These are phyloP conservation scores for Marronus borbonicus DNA, from an alignment of 2,888 invertebrate genomes.

Conservation along the genomic window DNA sequence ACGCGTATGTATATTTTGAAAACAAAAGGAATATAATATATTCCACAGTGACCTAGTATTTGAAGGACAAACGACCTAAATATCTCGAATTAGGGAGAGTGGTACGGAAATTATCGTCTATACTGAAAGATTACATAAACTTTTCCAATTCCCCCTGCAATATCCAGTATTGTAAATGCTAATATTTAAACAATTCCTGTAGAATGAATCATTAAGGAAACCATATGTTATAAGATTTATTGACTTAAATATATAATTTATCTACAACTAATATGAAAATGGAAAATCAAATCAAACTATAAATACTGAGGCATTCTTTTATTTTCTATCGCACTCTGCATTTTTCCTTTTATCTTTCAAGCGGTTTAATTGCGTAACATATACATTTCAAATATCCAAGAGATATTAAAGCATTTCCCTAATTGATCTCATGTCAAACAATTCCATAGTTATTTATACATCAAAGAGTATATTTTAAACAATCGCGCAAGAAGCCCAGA, in stretches of 20 bases:
- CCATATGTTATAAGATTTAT: background rate
- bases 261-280: background rate
- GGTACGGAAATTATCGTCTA: background rate
- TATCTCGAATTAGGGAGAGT: background rate
- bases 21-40: no score
- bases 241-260: background rate
- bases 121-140: conserved; percentile 1
- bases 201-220: background rate
- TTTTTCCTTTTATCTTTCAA: conserved; percentile 1
- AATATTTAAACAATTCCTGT: background rate
- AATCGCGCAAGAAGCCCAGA: background rate
- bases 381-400: background rate
- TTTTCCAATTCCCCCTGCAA: background rate
- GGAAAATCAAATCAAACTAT: conserved; percentile 4
- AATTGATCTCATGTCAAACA: conserved; percentile 21
- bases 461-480: conserved; percentile 11
- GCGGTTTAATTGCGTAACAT: background rate
- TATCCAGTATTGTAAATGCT: background rate
- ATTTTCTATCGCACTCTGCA: background rate
- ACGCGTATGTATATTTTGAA: no score
- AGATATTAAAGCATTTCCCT: conserved; percentile 22
- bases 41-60: background rate
- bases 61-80: background rate
- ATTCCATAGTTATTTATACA: conserved; percentile 2
- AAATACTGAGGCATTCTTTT: background rate